phyloP scores from a whole-genome alignment of 2,888 invertebrate genomes.

The Rotaria magnacalcarata region DNA sequence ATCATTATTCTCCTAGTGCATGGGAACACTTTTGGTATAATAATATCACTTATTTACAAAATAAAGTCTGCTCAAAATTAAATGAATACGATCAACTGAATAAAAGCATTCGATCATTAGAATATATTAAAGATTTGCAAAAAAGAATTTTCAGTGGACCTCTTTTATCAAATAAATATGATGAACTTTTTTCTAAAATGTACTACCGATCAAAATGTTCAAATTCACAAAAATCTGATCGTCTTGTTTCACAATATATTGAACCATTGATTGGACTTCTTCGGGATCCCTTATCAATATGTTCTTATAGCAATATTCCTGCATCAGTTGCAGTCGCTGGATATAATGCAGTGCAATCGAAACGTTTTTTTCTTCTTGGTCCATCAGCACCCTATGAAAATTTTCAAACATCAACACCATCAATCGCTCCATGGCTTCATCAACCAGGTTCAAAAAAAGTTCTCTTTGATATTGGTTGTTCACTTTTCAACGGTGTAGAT shows the following conservation, averaged over 20 bases:
- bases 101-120: not conserved
- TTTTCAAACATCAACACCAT: no score
- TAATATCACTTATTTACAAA: not conserved
- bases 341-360: not conserved
- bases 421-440: no score
- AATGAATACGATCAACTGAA: not conserved
- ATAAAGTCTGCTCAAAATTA: not conserved
- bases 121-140: not conserved
- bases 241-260: not conserved
- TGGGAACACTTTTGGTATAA: not conserved
- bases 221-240: not conserved
- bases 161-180: not conserved
- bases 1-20: not conserved
- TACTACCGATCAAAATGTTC: not conserved
- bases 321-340: not conserved
- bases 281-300: not conserved
- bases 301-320: not conserved
- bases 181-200: constrained; percentile 11
- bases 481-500: not conserved
- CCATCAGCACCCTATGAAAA: not conserved
- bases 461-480: not conserved
- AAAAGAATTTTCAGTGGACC: not conserved
- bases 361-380: not conserved
- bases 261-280: not conserved
- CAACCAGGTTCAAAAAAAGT: not conserved